phyloP scores from a whole-genome alignment of 2,113 vertebrate genomes.

The Canis aureus region DNA sequence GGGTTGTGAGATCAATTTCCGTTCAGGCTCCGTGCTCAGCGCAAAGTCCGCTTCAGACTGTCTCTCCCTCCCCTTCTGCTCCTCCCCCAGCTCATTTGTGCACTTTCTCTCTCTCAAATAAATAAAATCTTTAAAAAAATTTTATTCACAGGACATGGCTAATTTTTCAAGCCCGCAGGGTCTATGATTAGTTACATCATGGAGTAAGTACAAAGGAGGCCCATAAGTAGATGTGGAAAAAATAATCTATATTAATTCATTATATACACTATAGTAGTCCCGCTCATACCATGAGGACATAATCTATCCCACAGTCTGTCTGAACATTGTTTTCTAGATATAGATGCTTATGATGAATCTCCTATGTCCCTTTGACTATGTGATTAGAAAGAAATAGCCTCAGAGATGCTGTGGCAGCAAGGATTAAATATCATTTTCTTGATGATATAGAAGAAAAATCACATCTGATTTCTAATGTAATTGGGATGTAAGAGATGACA shows the following conservation, averaged over 20 bases:
- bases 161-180: neutral
- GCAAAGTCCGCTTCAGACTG: neutral
- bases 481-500: neutral
- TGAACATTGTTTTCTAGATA: neutral
- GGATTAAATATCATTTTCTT: conserved; percentile 60
- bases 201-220: neutral
- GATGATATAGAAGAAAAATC: conserved; percentile 44
- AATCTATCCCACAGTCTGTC: neutral
- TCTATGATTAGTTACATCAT: neutral
- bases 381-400: conserved; percentile 24
- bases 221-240: neutral
- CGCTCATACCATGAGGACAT: neutral
- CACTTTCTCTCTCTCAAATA: neutral
- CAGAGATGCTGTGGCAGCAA: neutral
- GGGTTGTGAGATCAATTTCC: neutral
- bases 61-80: neutral
- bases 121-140: neutral
- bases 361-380: neutral
- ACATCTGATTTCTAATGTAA: conserved; percentile 43
- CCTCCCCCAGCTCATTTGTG: neutral
- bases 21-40: neutral
- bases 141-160: neutral
- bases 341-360: neutral
- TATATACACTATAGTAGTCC: rapidly evolving
- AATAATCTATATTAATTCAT: neutral